These are phyloP conservation scores for Steinernema scapterisci DNA, from an alignment of 2,888 invertebrate genomes.

Conservation along the genomic window DNA sequence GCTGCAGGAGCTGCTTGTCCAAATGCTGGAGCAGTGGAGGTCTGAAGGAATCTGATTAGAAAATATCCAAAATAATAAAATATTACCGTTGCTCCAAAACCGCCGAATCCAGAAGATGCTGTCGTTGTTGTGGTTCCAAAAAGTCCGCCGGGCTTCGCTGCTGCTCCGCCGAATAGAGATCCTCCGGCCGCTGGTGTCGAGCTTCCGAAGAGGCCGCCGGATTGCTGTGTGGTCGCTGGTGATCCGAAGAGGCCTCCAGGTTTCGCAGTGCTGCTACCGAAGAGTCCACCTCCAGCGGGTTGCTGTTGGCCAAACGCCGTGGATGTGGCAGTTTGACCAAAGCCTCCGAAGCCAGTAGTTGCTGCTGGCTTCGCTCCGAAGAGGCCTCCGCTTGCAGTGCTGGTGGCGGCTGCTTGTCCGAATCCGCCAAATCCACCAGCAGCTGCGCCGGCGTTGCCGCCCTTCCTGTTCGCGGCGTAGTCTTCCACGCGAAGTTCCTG, in stretches of 20 bases:
- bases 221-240: slow-evolving; percentile 32
- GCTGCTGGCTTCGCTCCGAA: slow-evolving; percentile 33
- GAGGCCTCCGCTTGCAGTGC: slow-evolving; percentile 18
- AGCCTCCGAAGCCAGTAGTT: not conserved
- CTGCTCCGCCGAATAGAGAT: slow-evolving; percentile 40
- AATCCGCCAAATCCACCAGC: not conserved
- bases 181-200: slow-evolving; percentile 59
- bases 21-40: slow-evolving; percentile 30
- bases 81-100: slow-evolving; percentile 37
- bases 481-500: slow-evolving; percentile 88
- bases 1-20: slow-evolving; percentile 1
- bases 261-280: slow-evolving; percentile 39
- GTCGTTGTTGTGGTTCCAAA: slow-evolving; percentile 38
- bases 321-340: not conserved
- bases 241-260: slow-evolving; percentile 27
- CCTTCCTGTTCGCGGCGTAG: slow-evolving; percentile 87
- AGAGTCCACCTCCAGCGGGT: slow-evolving; percentile 44
- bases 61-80: slow-evolving; percentile 12
- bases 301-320: not conserved
- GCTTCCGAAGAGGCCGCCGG: slow-evolving; percentile 65
- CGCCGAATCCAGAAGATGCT: slow-evolving; percentile 31
- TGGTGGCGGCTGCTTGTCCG: not conserved
- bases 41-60: slow-evolving; percentile 19
- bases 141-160: slow-evolving; percentile 39
- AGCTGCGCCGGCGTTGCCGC: slow-evolving; percentile 68